A percentile compares a stretch with the other conserved stretches of the same genome.
phyloP scores from a whole-genome alignment of 2,888 invertebrate genomes.

The Drosophila neonasuta region DNA sequence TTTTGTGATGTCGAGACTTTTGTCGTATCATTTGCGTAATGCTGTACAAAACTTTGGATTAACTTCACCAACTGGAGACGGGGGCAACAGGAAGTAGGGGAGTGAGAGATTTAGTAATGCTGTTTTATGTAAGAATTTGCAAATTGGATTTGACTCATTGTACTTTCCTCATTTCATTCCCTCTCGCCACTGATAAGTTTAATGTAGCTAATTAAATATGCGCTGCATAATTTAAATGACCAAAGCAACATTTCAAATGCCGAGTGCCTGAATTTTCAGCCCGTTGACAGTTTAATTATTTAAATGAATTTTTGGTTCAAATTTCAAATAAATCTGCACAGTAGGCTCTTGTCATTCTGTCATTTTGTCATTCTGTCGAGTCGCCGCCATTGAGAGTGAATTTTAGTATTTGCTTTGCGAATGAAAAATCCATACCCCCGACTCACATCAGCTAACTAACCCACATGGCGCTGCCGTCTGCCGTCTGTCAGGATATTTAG shows the following conservation, averaged over 20 bases:
- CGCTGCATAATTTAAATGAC: constrained; percentile 32
- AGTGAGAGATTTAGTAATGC: constrained; percentile 16
- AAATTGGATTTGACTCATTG: constrained; percentile 22
- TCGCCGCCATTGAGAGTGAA: constrained; percentile 24
- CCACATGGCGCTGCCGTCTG: neutral
- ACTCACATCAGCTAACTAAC: neutral
- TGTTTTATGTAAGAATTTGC: constrained; percentile 19
- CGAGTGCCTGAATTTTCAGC: neutral
- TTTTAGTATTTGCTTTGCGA: constrained; percentile 29
- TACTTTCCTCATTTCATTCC: neutral
- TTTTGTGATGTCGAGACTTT: constrained; percentile 19
- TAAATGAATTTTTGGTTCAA: constrained; percentile 35
- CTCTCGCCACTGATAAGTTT: constrained; percentile 17
- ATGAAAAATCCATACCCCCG: constrained; percentile 3
- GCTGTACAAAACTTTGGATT: constrained; percentile 26
- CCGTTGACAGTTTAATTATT: constrained; percentile 58
- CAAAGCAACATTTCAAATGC: constrained; percentile 19
- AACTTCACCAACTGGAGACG: neutral
- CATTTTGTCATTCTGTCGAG: constrained; percentile 20
- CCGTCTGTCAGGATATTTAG: constrained; percentile 17
- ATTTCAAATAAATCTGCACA: constrained; percentile 34
- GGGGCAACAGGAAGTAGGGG: neutral
- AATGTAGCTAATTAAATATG: constrained; percentile 49
- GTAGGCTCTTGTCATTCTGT: neutral
- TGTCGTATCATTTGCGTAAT: constrained; percentile 26